Evolutionary conservation across 1,140 invertebrate genomes (phyloP).

Genomic region (Bombus ignitus): DNA sequence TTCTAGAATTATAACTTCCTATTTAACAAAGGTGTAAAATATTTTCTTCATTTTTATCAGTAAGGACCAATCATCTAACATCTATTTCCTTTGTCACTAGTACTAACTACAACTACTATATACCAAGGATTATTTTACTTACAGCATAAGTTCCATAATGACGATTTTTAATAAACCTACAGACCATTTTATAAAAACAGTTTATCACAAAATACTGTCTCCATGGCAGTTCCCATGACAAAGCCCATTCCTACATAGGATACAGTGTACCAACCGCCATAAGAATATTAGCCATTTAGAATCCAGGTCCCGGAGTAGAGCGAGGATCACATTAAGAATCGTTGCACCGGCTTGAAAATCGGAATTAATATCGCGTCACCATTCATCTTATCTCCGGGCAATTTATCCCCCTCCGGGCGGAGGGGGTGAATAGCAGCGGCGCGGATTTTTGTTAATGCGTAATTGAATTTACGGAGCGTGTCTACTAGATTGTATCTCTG

Average conservation of each 20-base stretch:
- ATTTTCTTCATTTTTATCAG: too few relatives aligned
- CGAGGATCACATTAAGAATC: constrained; percentile 41
- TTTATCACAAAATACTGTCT: not conserved
- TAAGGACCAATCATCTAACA: too few relatives aligned
- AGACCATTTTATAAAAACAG: too few relatives aligned
- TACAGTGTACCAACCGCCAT: constrained; percentile 21
- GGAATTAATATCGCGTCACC: constrained; percentile 66
- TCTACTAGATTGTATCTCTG: constrained; percentile 79
- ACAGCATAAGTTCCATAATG: too few relatives aligned
- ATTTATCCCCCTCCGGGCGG: constrained; percentile 64
- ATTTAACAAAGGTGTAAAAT: too few relatives aligned
- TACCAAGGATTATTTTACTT: too few relatives aligned
- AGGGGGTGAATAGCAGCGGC: constrained; percentile 36
- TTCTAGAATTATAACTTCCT: too few relatives aligned
- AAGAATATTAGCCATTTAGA: not conserved
- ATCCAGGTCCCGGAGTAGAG: not conserved
- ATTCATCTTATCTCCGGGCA: constrained; percentile 68
- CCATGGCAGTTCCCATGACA: not conserved
- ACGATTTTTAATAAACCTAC: too few relatives aligned
- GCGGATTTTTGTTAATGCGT: constrained; percentile 78
- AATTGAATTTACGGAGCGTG: constrained; percentile 80
- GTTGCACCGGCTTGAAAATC: constrained; percentile 51
- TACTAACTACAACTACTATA: too few relatives aligned
- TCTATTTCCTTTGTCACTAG: too few relatives aligned
- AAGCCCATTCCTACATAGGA: not conserved